Conservation (phyloP, 2,113 vertebrate genomes). For the Burhinus oedicnemus region DNA sequence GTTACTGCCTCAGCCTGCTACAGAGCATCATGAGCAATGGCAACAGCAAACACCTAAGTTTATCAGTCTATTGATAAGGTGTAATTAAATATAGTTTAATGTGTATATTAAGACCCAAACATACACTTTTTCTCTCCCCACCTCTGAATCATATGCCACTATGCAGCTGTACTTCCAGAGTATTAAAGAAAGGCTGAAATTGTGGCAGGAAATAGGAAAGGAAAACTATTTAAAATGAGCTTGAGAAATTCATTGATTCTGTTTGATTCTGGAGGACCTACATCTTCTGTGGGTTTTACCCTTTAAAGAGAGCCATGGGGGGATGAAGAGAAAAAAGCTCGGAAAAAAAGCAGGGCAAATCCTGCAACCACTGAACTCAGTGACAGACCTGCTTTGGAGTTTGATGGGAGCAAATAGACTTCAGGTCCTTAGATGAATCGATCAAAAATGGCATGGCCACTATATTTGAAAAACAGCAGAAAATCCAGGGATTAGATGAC, state of each 20-base stretch:
- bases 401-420: not conserved
- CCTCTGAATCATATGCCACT: not conserved
- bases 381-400: not conserved
- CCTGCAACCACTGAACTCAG: not conserved
- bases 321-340: not conserved
- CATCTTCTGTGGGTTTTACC: not conserved
- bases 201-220: not conserved
- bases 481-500: not conserved
- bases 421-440: not conserved
- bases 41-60: constrained; percentile 15
- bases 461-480: not conserved
- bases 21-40: constrained; percentile 33
- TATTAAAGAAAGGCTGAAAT: not conserved
- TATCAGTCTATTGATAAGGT: not conserved
- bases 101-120: not conserved
- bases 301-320: not conserved
- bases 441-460: not conserved
- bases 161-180: not conserved
- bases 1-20: constrained; percentile 27
- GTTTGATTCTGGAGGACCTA: not conserved
- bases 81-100: not conserved
- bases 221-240: not conserved
- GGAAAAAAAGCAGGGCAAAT: not conserved
- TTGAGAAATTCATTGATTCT: not conserved
- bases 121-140: accelerated